A percentile compares a stretch with the other conserved stretches of the same genome.
phyloP scores from a whole-genome alignment of 1,140 invertebrate genomes.

The Melitaea cinxia region DNA sequence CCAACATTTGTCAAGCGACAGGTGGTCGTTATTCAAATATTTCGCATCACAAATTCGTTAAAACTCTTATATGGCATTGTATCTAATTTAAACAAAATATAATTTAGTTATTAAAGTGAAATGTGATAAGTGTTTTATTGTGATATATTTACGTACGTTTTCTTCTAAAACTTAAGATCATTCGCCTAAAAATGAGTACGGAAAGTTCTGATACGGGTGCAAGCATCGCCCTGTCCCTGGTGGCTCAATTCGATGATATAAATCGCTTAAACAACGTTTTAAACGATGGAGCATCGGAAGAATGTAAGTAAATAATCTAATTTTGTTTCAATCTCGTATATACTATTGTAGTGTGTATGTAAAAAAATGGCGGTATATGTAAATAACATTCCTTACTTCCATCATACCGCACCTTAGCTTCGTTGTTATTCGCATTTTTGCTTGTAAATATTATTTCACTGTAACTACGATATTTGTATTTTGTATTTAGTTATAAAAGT shows the following conservation, averaged over 20 bases:
- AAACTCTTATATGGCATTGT: neutral
- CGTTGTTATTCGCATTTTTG: too few species aligned
- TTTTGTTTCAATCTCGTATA: neutral
- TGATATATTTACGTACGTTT: neutral
- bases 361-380: slow-evolving; percentile 22
- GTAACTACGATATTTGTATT: too few species aligned
- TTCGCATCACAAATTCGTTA: slow-evolving; percentile 24
- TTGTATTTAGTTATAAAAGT: too few species aligned
- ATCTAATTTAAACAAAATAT: neutral
- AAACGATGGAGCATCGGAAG: slow-evolving; percentile 85
- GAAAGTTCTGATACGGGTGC: slow-evolving; percentile 65
- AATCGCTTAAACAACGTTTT: slow-evolving; percentile 85
- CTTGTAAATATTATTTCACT: too few species aligned
- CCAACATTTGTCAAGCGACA: slow-evolving; percentile 24
- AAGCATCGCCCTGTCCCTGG: slow-evolving; percentile 61
- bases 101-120: slow-evolving; percentile 24
- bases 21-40: slow-evolving; percentile 47
- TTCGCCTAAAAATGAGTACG: slow-evolving; percentile 61
- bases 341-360: neutral
- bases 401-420: neutral
- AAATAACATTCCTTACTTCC: slow-evolving; percentile 4
- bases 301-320: slow-evolving; percentile 79
- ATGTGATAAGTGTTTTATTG: slow-evolving; percentile 29
- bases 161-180: neutral
- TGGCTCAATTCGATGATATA: slow-evolving; percentile 84